Conservation (phyloP, 2,888 invertebrate species). For the Chymomyza amoena region DNA sequence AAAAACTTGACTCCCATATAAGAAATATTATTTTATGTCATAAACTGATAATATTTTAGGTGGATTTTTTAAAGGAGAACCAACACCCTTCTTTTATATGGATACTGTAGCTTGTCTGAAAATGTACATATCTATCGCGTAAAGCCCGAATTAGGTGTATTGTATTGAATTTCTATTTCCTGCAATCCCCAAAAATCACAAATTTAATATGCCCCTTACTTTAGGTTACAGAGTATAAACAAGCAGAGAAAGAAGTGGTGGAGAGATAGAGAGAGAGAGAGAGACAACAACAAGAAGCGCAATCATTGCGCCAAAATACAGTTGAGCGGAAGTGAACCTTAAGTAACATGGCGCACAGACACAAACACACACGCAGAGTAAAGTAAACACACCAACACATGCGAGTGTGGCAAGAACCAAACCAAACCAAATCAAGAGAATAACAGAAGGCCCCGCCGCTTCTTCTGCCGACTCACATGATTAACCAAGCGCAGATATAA, state of each 20-base stretch:
- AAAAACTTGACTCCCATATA: no score
- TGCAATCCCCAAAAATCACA: no score
- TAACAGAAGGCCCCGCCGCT: constrained; percentile 2
- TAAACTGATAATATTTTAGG: no score
- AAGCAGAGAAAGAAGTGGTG: not conserved
- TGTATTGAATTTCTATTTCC: no score
- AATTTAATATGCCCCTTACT: no score
- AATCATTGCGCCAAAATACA: constrained; percentile 33
- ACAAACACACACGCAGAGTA: not conserved
- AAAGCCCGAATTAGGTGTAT: no score
- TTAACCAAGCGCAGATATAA: constrained; percentile 73
- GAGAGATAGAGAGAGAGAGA: not conserved
- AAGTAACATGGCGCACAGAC: constrained; percentile 11
- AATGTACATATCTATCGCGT: no score
- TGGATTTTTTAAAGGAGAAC: no score
- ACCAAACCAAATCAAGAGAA: not conserved
- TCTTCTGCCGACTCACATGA: constrained; percentile 52
- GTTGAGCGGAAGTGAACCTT: constrained; percentile 47
- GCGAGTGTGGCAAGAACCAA: not conserved
- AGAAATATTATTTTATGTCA: no score
- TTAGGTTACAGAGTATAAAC: not conserved
- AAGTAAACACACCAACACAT: constrained; percentile 10
- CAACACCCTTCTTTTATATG: no score
- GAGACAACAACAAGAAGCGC: not conserved
- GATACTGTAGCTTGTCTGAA: no score